Conservation (phyloP, 1,140 invertebrate genomes). For the Dryas iulia region DNA sequence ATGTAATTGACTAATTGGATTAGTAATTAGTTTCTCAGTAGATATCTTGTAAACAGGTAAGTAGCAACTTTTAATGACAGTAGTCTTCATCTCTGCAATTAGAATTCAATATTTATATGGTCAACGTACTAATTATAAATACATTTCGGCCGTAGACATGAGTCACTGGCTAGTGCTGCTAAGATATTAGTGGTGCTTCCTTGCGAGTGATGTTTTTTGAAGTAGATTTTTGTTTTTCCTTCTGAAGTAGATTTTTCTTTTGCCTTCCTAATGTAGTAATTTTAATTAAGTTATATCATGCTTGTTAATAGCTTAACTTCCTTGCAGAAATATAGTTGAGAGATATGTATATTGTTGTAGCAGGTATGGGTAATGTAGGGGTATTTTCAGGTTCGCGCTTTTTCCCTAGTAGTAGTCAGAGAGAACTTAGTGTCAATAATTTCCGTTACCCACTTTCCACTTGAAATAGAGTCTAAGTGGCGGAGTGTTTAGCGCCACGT, state of each 20-base stretch:
- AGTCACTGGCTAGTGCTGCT: not conserved
- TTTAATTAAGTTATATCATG: not conserved
- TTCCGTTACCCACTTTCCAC: too few species aligned
- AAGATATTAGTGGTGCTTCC: not conserved
- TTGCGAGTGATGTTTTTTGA: not conserved
- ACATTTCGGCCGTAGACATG: not conserved
- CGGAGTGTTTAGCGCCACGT: too few species aligned
- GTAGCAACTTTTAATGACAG: not conserved
- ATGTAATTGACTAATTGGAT: conserved; percentile 9
- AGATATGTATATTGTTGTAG: too few species aligned
- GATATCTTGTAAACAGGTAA: not conserved
- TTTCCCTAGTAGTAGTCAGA: too few species aligned
- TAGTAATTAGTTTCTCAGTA: conserved; percentile 2
- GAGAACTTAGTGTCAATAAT: too few species aligned
- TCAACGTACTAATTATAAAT: not conserved
- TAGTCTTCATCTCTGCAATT: not conserved
- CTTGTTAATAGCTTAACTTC: too few species aligned
- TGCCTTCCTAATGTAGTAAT: too few species aligned
- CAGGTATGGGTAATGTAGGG: too few species aligned
- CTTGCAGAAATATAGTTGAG: too few species aligned
- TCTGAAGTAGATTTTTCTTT: not conserved
- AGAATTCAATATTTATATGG: conserved; percentile 14
- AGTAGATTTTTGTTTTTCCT: not conserved
- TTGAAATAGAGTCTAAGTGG: too few species aligned
- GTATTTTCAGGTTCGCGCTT: too few species aligned